Evolutionary conservation across 2,888 invertebrate species (phyloP), one percentile per base, ranked within the genome.

Genomic region (Ophion costatus): DNA sequence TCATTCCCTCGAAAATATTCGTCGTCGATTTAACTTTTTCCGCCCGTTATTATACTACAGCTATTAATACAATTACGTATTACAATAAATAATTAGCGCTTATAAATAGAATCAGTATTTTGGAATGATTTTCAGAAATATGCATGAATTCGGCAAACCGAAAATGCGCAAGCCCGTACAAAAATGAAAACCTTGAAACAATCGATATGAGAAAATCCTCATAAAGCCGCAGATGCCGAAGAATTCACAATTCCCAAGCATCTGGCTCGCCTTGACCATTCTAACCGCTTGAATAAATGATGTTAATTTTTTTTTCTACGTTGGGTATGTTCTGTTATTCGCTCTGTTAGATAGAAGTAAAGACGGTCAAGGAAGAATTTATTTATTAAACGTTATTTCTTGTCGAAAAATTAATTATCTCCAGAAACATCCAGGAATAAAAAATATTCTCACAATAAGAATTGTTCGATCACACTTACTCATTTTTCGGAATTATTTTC

Each of bases 211-310:
- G 17, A 61, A 42, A 20, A 24, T 64, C 64, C 9, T 57, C 64
- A 64, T 59, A 24, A 59, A 59, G 51, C 59, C 22, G 42, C 24
- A 11, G 51, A 51, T 51, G 51, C 51, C 51, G 51, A 51, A 51
- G 51, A 51, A 51, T 51, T 64, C 61, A 57, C 57, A 38, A 64
- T 59, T 61, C 10, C 29, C 20, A 45, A 29, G 45, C 56, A 75
- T 63, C 70, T 59, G 71, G 80, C 71, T 80, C 70, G 71, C 80
- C 83, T 83, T 83, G 80, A 76, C 80, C 80, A 74, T 69, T 69
- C 7, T 17, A 56, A 69, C 71, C 33, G n/a, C 64, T 38, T 11
- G 57, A 75, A 71, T 29, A 70, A 79, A 67, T 24, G n/a, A 63
- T 45, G 9, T 64, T 45, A 59, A 11, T 20, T 64, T 71, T 33